Percentiles rank a stretch among this genome's conserved stretches.
phyloP scores from a whole-genome alignment of 2,113 vertebrate genomes.

The Pelvicachromis taeniatus region DNA sequence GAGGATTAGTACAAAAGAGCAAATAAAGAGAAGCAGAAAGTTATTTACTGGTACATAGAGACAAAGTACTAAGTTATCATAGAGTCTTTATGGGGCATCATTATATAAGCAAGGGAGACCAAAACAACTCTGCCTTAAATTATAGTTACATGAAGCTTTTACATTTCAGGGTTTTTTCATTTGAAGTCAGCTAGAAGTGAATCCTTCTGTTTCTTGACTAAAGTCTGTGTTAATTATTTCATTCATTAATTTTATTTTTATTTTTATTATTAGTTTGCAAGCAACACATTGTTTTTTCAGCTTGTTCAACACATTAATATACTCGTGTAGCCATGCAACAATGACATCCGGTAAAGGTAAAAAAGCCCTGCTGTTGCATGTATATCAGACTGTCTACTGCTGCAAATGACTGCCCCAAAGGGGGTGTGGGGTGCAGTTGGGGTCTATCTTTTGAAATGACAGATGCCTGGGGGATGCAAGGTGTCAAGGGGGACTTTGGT shows the following conservation, averaged over 20 bases:
- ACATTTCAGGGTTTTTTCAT: background rate
- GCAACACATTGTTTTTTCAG: background rate
- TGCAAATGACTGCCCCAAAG: conserved; percentile 29
- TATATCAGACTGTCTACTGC: conserved; percentile 2
- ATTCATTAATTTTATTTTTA: background rate
- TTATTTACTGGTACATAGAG: background rate
- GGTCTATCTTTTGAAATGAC: conserved; percentile 55
- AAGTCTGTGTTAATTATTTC: background rate
- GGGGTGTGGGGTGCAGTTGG: conserved; percentile 10
- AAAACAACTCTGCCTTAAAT: background rate
- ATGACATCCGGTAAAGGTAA: background rate
- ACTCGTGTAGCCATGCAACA: background rate
- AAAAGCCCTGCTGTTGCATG: background rate
- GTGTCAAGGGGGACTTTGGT: conserved; percentile 52
- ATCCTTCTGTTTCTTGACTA: background rate
- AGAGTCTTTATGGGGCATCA: background rate
- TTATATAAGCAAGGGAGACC: background rate
- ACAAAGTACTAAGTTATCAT: background rate
- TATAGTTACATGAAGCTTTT: background rate
- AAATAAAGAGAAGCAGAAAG: background rate
- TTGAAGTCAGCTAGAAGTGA: background rate
- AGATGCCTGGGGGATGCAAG: conserved; percentile 43
- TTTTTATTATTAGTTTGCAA: background rate
- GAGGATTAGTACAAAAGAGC: background rate
- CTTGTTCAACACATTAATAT: background rate